Percentiles rank a stretch among this genome's conserved stretches.
phyloP scores from a whole-genome alignment of 2,797 vertebrate species.

The Aphelocoma californica region DNA sequence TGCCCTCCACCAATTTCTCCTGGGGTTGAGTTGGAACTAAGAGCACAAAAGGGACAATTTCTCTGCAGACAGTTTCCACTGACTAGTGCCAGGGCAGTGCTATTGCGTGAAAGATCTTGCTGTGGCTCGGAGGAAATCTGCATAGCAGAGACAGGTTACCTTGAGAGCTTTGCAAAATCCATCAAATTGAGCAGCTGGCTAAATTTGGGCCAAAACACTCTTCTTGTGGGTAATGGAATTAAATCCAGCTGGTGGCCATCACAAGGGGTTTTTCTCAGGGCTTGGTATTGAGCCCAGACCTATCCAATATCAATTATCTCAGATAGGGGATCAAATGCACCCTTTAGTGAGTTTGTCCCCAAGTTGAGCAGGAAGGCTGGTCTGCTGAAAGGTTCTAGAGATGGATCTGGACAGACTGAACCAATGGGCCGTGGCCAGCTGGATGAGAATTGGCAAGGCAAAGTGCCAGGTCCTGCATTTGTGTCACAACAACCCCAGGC shows the following conservation, averaged over 20 bases:
- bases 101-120: not conserved
- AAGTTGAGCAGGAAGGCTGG: accelerated
- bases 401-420: not conserved
- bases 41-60: not conserved
- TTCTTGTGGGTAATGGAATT: not conserved
- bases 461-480: accelerated
- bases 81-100: not conserved
- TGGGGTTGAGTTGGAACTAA: not conserved
- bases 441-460: not conserved
- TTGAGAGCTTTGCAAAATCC: not conserved
- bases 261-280: not conserved
- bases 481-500: not conserved
- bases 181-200: not conserved
- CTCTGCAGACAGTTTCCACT: not conserved
- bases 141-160: not conserved
- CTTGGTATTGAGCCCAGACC: not conserved
- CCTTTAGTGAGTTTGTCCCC: not conserved
- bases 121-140: not conserved
- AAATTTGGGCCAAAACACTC: not conserved
- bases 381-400: not conserved
- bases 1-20: not conserved
- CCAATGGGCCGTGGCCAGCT: accelerated
- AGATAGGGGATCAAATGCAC: accelerated
- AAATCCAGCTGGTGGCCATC: not conserved
- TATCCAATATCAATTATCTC: not conserved